Percentiles rank a stretch among this genome's conserved stretches.
Evolutionary conservation across 53 echinoderm and acorn worm species (phyloP).

Genomic region (Echinarachnius parma): DNA sequence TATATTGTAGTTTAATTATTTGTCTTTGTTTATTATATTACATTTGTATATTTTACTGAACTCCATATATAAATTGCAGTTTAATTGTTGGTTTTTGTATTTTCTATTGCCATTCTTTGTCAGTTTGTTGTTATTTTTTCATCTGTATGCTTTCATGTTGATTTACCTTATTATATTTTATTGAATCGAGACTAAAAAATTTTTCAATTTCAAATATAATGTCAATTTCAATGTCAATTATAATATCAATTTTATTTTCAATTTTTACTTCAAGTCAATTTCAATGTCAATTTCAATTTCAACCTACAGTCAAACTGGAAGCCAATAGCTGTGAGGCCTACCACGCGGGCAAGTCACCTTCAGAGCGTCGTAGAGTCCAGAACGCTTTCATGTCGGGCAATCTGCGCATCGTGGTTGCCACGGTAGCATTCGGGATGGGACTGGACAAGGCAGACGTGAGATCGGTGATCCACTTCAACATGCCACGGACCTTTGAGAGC

Average conservation of each 20-base stretch:
- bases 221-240: background rate
- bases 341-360: slow-evolving; percentile 84
- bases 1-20: too few species aligned
- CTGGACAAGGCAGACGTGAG: slow-evolving; percentile 97
- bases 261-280: too few species aligned
- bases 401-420: slow-evolving; percentile 91
- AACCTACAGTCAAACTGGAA: slow-evolving; percentile 17
- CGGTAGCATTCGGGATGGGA: slow-evolving; percentile 99
- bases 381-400: slow-evolving; percentile 86
- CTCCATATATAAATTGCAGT: too few species aligned
- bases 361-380: slow-evolving; percentile 70
- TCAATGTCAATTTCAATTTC: too few species aligned
- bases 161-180: too few species aligned
- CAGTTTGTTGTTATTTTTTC: too few species aligned
- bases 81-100: too few species aligned
- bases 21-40: too few species aligned
- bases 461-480: slow-evolving; percentile 90
- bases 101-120: too few species aligned
- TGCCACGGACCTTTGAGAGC: slow-evolving; percentile 96
- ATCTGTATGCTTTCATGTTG: too few species aligned
- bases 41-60: too few species aligned
- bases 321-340: slow-evolving; percentile 89
- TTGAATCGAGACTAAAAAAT: background rate
- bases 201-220: background rate
- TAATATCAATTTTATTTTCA: too few species aligned